These are phyloP conservation scores for Ptilorrhoa leucosticta DNA, from an alignment of 2,113 vertebrate genomes.

Conservation along the genomic window DNA sequence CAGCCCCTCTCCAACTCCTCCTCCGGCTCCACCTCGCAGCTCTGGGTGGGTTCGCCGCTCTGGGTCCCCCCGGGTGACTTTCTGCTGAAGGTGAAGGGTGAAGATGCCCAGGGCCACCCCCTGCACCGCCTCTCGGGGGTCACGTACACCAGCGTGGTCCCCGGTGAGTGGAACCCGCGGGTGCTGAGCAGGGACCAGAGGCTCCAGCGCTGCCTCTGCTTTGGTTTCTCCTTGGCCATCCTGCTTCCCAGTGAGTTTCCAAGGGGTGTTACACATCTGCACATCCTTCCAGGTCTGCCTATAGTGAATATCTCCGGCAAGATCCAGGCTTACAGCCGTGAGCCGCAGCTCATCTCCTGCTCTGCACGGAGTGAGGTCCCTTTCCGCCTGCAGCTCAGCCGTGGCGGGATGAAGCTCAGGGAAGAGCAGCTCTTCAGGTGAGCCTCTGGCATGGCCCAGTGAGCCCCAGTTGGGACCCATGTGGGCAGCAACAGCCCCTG, in stretches of 20 bases:
- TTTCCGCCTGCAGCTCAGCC: conserved; percentile 81
- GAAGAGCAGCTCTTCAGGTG: conserved; percentile 80
- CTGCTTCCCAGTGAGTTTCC: neutral
- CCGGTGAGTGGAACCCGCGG: conserved; percentile 60
- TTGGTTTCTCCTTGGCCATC: neutral
- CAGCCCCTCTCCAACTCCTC: conserved; percentile 72
- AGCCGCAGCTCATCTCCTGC: conserved; percentile 80
- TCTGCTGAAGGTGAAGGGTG: conserved; percentile 85
- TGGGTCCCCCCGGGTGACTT: conserved; percentile 82
- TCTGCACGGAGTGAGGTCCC: conserved; percentile 82
- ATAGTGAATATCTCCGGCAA: conserved; percentile 81
- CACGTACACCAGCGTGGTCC: conserved; percentile 87
- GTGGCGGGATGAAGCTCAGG: conserved; percentile 71
- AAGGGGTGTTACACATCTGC: accelerated
- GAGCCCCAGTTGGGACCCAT: accelerated
- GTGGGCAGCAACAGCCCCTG: neutral
- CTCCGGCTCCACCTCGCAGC: conserved; percentile 24
- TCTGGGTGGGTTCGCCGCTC: conserved; percentile 84
- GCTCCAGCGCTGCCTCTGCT: neutral
- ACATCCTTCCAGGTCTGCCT: conserved; percentile 72
- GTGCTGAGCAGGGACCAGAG: neutral
- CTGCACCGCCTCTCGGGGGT: conserved; percentile 92
- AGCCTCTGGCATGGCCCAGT: conserved; percentile 12
- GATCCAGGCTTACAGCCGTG: conserved; percentile 76
- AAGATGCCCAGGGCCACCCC: conserved; percentile 79